Percentiles rank a stretch among this genome's conserved stretches.
phyloP scores from a whole-genome alignment of 92 coral and sea anemone genomes.

The Siderastrea radians region DNA sequence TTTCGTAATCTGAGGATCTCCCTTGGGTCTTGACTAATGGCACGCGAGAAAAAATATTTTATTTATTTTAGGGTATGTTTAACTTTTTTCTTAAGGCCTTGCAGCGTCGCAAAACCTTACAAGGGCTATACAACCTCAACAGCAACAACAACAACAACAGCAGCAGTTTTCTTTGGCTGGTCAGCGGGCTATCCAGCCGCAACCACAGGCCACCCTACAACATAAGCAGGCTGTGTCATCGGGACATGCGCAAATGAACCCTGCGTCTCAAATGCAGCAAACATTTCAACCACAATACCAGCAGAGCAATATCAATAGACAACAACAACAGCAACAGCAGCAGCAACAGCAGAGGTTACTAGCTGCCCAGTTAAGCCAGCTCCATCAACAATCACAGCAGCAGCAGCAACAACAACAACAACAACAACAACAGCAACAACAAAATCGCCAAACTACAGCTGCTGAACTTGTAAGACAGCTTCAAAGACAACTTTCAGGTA shows the following conservation, averaged over 20 bases:
- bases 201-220: constrained; percentile 66
- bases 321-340: constrained; percentile 66
- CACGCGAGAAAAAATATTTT: too few species aligned
- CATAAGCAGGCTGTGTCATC: constrained; percentile 63
- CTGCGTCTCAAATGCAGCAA: constrained; percentile 62
- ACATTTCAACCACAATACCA: constrained; percentile 43
- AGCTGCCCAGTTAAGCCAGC: background rate
- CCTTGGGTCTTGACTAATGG: too few species aligned
- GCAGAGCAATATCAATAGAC: constrained; percentile 35
- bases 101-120: constrained; percentile 42
- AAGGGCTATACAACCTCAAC: constrained; percentile 51
- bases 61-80: too few species aligned
- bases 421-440: constrained; percentile 73
- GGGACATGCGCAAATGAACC: constrained; percentile 48
- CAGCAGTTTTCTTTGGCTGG: constrained; percentile 73
- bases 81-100: constrained; percentile 2
- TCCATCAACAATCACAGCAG: constrained; percentile 38
- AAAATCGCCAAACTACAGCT: constrained; percentile 63
- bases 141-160: constrained; percentile 63
- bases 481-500: constrained; percentile 81
- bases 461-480: constrained; percentile 70
- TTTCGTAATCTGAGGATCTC: too few species aligned
- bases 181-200: constrained; percentile 80
- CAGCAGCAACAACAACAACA: constrained; percentile 75
- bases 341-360: constrained; percentile 50